These are phyloP conservation scores for Sebastes kiyomatsui DNA, from an alignment of 2,797 vertebrate species.

Conservation along the genomic window DNA sequence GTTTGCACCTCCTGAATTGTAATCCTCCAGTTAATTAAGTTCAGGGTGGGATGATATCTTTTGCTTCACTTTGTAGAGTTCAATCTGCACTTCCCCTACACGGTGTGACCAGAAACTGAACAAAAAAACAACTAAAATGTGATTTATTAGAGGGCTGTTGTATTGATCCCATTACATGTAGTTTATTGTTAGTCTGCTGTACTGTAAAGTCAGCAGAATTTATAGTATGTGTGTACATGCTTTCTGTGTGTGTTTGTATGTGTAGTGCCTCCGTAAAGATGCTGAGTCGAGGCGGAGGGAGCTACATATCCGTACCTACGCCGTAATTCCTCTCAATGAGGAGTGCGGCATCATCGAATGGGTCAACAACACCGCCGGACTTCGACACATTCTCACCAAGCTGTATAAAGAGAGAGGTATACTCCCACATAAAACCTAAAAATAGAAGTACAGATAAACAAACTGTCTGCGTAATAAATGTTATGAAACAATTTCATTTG, in stretches of 20 bases:
- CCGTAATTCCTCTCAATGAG: constrained; percentile 96
- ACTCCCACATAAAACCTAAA: neutral
- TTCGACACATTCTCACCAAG: constrained; percentile 95
- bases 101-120: neutral
- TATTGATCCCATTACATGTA: neutral
- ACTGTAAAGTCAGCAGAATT: neutral
- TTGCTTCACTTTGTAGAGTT: neutral
- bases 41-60: neutral
- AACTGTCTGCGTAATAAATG: neutral
- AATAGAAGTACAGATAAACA: neutral
- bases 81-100: neutral
- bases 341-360: constrained; percentile 98
- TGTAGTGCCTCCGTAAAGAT: constrained; percentile 95
- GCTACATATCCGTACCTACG: constrained; percentile 95
- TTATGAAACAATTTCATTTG: neutral
- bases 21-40: neutral
- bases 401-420: constrained; percentile 97
- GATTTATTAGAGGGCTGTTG: neutral
- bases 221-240: constrained; percentile 21
- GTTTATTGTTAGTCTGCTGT: neutral
- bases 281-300: constrained; percentile 96
- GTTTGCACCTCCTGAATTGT: neutral
- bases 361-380: constrained; percentile 96
- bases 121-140: no score
- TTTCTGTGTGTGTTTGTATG: constrained; percentile 55